Evolutionary conservation across 2,797 vertebrate species (phyloP).

Genomic region (Borostomias antarcticus): DNA sequence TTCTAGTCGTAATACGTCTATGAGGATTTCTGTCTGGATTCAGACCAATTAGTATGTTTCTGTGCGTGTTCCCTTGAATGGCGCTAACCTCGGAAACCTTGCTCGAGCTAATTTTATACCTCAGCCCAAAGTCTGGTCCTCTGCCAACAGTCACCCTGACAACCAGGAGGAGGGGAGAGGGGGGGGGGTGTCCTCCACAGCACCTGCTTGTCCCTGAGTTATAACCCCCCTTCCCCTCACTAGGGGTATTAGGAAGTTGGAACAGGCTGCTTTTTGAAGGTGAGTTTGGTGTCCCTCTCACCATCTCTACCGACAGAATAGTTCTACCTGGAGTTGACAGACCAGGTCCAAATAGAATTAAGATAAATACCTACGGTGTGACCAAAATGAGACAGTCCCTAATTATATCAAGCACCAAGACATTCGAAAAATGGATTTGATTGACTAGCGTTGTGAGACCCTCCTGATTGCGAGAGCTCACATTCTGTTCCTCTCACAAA

Average conservation of each 20-base stretch:
- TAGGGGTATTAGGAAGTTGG: background rate
- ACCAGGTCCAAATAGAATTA: no score
- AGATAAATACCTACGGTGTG: no score
- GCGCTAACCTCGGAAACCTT: constrained; percentile 5
- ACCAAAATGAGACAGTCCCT: no score
- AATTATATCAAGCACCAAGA: no score
- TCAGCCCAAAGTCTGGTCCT: background rate
- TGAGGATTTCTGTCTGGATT: background rate
- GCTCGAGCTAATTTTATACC: constrained; percentile 7
- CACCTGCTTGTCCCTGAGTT: background rate
- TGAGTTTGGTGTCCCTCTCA: background rate
- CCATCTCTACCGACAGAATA: background rate
- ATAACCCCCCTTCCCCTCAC: background rate
- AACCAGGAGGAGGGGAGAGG: background rate
- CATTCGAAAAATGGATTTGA: no score
- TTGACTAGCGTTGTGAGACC: no score
- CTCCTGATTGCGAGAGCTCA: no score
- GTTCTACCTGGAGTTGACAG: no score
- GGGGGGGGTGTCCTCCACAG: background rate
- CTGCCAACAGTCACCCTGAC: background rate
- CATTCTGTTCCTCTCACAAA: no score
- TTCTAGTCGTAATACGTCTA: background rate
- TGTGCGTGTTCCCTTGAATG: background rate
- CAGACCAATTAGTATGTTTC: background rate
- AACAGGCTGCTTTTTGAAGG: no score